Evolutionary conservation across 2,888 invertebrate genomes (phyloP), one percentile per base, ranked within the genome.

Genomic region (Dioctria linearis): DNA sequence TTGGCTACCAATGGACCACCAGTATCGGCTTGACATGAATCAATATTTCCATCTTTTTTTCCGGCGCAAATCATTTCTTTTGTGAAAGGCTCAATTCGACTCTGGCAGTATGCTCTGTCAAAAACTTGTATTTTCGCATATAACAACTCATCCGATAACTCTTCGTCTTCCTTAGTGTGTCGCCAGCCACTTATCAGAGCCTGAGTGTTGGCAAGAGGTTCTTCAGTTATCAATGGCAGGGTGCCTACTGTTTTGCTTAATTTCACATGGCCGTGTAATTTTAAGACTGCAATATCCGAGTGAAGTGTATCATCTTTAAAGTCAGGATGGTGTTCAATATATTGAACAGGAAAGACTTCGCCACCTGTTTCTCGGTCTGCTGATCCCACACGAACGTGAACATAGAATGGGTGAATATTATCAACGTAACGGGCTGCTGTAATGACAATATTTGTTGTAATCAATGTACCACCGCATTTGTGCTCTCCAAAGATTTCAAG

Each of bases 41-140:
- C 66, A 42, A 43, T 2, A 8, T 11, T 6, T 5, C 66, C 66
- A 8, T 66, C 43, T 42, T 3, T 11, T n/a, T 13, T 3, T 5
- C 66, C 66, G 8, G 66, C 66, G 13, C 66, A 66, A 66, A 66
- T 66, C 66, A 66, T 66, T n/a, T 66, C 42, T 8, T 61, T 61
- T 61, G 5, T 37, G 25, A 39, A 61, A 39, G 4, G 4, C 6
- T 4, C 6, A 61, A 61, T 4, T 11, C 0, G 54, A 11, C 25
- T 13, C n/a, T 5, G 4, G 37, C 37, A 61, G 25, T 8, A 13
- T 4, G 1, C 61, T 6, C 11, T 61, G 8, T 37, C 25, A 39
- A 25, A 39, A 11, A 61, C 6, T 8, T 5, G 0, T 37, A 39
- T 2, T 4, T 39, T 61, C 25, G 37, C 61, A 61, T 25, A 25